phyloP scores from a whole-genome alignment of 1,140 invertebrate genomes.

The Dryas iulia region DNA sequence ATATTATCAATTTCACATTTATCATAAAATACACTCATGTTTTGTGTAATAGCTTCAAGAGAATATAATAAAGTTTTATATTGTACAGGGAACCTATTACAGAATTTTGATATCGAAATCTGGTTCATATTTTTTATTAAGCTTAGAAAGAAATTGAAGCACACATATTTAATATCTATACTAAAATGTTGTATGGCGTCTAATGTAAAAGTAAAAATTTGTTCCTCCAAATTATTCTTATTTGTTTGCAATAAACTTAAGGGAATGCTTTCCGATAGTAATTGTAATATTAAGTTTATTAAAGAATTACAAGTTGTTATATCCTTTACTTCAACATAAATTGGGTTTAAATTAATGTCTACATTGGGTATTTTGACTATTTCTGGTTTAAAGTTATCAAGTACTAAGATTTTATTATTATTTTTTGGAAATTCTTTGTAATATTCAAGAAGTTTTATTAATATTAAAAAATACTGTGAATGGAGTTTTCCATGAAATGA shows the following conservation, averaged over 20 bases:
- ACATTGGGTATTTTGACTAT: conserved; percentile 65
- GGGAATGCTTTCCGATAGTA: conserved; percentile 35
- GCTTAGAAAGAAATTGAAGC: conserved; percentile 66
- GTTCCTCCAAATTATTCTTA: conserved; percentile 32
- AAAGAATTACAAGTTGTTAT: conserved; percentile 57
- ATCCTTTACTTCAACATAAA: conserved; percentile 61
- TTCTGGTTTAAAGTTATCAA: conserved; percentile 73
- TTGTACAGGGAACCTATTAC: conserved; percentile 40
- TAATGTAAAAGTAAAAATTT: conserved; percentile 45
- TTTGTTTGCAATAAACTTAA: conserved; percentile 45
- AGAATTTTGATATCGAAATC: conserved; percentile 43
- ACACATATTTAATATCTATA: conserved; percentile 59
- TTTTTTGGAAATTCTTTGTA: conserved; percentile 53
- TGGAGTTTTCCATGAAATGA: conserved; percentile 74
- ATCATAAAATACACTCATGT: conserved; percentile 48
- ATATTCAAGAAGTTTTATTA: conserved; percentile 68
- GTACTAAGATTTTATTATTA: conserved; percentile 29
- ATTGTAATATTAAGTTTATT: conserved; percentile 44
- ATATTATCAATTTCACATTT: conserved; percentile 49
- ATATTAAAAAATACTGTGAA: conserved; percentile 69
- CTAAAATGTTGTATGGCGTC: conserved; percentile 62
- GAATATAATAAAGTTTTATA: conserved; percentile 44
- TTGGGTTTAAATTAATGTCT: conserved; percentile 74
- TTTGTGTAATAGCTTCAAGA: conserved; percentile 50
- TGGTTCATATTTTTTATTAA: conserved; percentile 53